Evolutionary conservation across 2,888 invertebrate species (phyloP).

Genomic region (Podotricha telesiphe): DNA sequence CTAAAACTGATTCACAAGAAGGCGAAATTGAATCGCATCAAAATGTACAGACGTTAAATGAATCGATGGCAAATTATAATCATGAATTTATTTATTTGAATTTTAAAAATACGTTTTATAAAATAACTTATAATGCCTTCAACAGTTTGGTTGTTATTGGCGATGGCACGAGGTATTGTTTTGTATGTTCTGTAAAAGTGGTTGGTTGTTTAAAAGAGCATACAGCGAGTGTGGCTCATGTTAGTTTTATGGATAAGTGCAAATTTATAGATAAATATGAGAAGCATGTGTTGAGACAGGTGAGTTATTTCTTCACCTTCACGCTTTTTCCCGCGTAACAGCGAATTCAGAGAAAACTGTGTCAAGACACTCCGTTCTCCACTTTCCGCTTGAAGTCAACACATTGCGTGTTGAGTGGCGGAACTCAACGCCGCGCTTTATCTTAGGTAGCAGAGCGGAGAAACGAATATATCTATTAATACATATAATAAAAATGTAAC

Average conservation of each 20-base stretch:
- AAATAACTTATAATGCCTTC: conserved; percentile 43
- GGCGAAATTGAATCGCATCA: not conserved
- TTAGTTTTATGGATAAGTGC: conserved; percentile 46
- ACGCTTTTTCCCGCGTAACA: too few relatives aligned
- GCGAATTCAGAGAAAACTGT: too few relatives aligned
- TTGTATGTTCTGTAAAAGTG: conserved; percentile 38
- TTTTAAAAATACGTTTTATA: conserved; percentile 45
- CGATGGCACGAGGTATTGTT: conserved; percentile 47
- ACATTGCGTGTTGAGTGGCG: too few relatives aligned
- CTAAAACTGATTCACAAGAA: not conserved
- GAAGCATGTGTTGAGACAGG: conserved; percentile 56
- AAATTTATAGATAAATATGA: conserved; percentile 52
- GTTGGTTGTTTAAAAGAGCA: conserved; percentile 39
- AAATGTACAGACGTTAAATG: conserved; percentile 1
- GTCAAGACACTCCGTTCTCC: too few relatives aligned
- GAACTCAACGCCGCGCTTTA: too few relatives aligned
- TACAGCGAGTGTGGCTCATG: conserved; percentile 42
- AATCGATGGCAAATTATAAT: conserved; percentile 29
- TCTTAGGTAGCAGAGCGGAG: too few relatives aligned
- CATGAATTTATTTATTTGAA: conserved; percentile 50
- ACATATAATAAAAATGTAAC: too few relatives aligned
- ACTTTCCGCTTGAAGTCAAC: too few relatives aligned
- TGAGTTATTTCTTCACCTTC: conserved; percentile 36
- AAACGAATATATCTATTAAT: too few relatives aligned
- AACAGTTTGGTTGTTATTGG: conserved; percentile 47